Evolutionary conservation across 2,113 vertebrate species (phyloP), one percentile per base, ranked within the genome.

Genomic region (Xiphophorus hellerii): DNA sequence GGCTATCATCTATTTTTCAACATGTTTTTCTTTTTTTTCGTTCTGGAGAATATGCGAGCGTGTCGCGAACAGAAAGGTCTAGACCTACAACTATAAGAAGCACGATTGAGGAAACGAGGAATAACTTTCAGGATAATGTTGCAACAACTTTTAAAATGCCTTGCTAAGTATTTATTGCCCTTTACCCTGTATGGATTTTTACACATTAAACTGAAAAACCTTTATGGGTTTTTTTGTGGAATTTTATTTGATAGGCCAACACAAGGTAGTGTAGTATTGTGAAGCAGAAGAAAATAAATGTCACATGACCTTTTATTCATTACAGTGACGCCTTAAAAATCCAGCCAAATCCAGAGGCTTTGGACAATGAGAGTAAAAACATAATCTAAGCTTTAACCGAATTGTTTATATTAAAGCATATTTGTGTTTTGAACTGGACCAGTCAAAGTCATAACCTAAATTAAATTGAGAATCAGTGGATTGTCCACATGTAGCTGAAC

Each of bases 31-130:
- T 20, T 58, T 48, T 51, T 58, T 58, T 7, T 92, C 92, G 85
- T 90, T 90, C 87, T 86, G 89, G 89, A 90, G 90, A 91, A 92
- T 88, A 91, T 88, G 87, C 73, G 33, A 81, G 92, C 90, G 90
- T 78, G 82, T 86, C 84, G 85, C 86, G 85, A 92, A 88, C 84
- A 88, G 71, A 92, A 92, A 39, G 90, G 76, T 82, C 82, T 84
- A 84, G 77, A 82, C 86, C 90, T 89, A 89, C 88, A 81, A 90
- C 89, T 90, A 90, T 80, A 87, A 91, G 90, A 92, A 92, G 90
- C 87, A 90, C 85, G 62, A 83, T 78, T 88, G n/a, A 58, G 51
- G 81, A 91, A 83, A 92, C 60, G 85, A 88, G 80, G 87, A 87
- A 74, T 84, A 73, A 74, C 81, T 88, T 88, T 89, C 75, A 84